phyloP scores from a whole-genome alignment of 2,113 vertebrate genomes.

The Leucopternis melanops region DNA sequence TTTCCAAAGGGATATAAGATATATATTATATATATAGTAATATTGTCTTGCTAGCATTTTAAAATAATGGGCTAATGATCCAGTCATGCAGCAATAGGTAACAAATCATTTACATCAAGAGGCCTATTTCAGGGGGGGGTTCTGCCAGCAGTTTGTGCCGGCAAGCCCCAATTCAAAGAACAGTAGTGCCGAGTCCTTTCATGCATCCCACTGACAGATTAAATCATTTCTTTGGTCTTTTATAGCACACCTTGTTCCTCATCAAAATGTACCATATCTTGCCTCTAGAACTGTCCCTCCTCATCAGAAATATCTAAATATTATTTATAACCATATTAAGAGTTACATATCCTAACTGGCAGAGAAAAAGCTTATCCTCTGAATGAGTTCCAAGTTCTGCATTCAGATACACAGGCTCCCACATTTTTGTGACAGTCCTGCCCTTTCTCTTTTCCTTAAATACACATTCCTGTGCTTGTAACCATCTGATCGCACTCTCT shows the following conservation, averaged over 20 bases:
- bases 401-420: neutral
- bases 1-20: neutral
- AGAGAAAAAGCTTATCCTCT: neutral
- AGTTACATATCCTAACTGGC: neutral
- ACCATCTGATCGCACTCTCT: neutral
- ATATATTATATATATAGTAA: neutral
- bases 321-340: neutral
- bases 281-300: neutral
- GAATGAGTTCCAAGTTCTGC: neutral
- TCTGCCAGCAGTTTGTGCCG: neutral
- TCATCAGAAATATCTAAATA: constrained; percentile 13
- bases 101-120: neutral
- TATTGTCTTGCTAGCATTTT: neutral
- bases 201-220: neutral
- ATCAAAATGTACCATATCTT: neutral
- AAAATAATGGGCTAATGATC: neutral
- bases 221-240: neutral
- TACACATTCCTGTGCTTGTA: neutral
- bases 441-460: neutral
- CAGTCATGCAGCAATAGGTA: neutral
- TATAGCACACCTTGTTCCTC: neutral
- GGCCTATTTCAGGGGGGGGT: neutral
- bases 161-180: neutral
- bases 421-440: neutral
- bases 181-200: neutral